phyloP scores from a whole-genome alignment of 1,140 invertebrate species.

The Drosophila orena region DNA sequence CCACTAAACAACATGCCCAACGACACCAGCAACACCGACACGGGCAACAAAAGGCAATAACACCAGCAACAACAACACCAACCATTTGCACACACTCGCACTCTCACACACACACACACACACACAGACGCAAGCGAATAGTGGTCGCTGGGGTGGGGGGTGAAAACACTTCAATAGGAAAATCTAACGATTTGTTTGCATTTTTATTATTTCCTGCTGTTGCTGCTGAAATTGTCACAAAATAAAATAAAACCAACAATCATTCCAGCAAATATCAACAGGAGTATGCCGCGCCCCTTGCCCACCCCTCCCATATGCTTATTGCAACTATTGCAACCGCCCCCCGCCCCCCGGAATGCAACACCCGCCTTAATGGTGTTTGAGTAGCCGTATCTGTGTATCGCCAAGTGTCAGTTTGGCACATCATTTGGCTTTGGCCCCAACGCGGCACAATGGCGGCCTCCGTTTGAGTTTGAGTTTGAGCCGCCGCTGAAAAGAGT shows the following conservation, averaged over 20 bases:
- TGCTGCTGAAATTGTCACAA: constrained; percentile 74
- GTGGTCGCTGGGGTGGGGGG: neutral
- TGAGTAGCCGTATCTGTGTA: constrained; percentile 72
- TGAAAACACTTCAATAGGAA: constrained; percentile 70
- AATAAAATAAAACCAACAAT: constrained; percentile 76
- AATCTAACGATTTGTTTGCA: constrained; percentile 82
- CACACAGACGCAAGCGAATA: constrained; percentile 24
- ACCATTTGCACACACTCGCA: neutral
- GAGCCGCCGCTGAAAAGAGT: constrained; percentile 54
- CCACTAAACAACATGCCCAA: constrained; percentile 45
- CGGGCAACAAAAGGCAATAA: constrained; percentile 50
- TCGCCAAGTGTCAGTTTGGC: constrained; percentile 78
- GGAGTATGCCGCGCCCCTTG: constrained; percentile 23
- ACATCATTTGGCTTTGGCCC: constrained; percentile 79
- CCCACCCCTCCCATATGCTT: neutral
- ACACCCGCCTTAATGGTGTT: constrained; percentile 73
- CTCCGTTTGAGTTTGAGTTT: constrained; percentile 49
- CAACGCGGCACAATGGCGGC: constrained; percentile 66
- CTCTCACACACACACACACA: constrained; percentile 2
- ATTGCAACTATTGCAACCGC: neutral
- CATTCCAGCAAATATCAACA: constrained; percentile 54
- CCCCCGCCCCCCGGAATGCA: neutral
- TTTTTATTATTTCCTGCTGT: constrained; percentile 80
- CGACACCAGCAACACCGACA: constrained; percentile 44
- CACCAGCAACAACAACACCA: constrained; percentile 25